Conservation (phyloP, 2,797 vertebrate genomes). For the Ptychobarbus kaznakovi region DNA sequence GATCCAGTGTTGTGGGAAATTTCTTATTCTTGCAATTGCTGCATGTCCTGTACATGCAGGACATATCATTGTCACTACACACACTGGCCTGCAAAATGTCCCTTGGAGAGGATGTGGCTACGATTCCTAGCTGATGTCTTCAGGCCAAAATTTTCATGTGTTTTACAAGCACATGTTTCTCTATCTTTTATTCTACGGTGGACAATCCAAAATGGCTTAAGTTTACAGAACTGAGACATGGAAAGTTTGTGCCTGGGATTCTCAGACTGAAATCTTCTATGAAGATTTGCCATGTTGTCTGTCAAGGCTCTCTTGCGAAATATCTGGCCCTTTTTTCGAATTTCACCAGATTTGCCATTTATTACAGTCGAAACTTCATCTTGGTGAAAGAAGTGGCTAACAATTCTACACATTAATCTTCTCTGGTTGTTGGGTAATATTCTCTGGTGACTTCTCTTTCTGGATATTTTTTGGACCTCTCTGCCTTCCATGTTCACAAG, state of each 20-base stretch:
- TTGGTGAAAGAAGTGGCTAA: neutral
- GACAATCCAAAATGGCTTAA: neutral
- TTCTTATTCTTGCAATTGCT: neutral
- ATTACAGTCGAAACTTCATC: neutral
- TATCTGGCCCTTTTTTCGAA: neutral
- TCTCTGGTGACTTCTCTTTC: neutral
- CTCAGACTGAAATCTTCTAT: neutral
- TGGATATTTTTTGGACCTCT: neutral
- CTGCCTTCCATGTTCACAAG: neutral
- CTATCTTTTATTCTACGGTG: neutral
- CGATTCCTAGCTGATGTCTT: neutral
- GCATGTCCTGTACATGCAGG: conserved; percentile 5
- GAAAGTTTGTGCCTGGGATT: conserved; percentile 7
- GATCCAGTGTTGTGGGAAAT: neutral
- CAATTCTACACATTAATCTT: neutral
- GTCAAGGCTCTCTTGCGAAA: neutral
- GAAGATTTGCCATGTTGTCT: conserved; percentile 1
- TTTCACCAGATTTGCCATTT: neutral
- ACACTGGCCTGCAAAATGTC: conserved; percentile 11
- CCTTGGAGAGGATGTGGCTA: neutral
- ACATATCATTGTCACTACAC: neutral
- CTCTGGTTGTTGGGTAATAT: neutral
- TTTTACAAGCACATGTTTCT: no score
- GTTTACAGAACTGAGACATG: neutral
- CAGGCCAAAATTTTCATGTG: neutral